These are phyloP conservation scores for Rhinogobio ventralis DNA, from an alignment of 2,797 vertebrate genomes.

Conservation along the genomic window DNA sequence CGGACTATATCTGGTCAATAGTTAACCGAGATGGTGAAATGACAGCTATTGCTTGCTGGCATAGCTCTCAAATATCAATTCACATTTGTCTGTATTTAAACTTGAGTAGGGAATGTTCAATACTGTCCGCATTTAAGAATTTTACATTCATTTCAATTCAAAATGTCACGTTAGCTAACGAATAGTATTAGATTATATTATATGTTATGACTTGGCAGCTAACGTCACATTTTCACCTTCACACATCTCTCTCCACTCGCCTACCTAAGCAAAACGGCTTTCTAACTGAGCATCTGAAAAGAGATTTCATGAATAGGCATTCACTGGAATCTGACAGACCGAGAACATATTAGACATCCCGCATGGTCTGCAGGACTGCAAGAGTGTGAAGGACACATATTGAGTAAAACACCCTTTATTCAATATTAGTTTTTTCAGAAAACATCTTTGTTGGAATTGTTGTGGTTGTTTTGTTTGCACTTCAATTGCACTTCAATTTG, in stretches of 20 bases:
- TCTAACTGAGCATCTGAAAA: slow-evolving; percentile 12
- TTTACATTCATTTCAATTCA: neutral
- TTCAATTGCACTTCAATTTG: too few species aligned
- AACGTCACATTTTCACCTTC: slow-evolving; percentile 10
- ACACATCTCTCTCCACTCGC: neutral
- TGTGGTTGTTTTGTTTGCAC: too few species aligned
- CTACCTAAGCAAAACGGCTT: neutral
- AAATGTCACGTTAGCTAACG: slow-evolving; percentile 1
- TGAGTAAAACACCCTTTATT: neutral
- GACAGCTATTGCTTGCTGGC: neutral
- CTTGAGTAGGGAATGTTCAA: neutral
- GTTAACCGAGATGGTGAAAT: too few species aligned
- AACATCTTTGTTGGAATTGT: neutral
- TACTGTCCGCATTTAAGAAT: neutral
- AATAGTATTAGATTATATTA: neutral
- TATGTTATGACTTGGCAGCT: neutral
- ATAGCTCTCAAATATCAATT: neutral
- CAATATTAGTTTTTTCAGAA: neutral
- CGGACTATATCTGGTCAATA: too few species aligned
- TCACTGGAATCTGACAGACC: neutral
- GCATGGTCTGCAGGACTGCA: neutral
- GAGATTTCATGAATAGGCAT: slow-evolving; percentile 17
- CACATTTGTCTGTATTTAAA: neutral
- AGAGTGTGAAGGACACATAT: slow-evolving; percentile 14
- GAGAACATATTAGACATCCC: slow-evolving; percentile 11